These are phyloP conservation scores for Berghia stephanieae DNA, from an alignment of 1,140 invertebrate genomes.

Conservation along the genomic window DNA sequence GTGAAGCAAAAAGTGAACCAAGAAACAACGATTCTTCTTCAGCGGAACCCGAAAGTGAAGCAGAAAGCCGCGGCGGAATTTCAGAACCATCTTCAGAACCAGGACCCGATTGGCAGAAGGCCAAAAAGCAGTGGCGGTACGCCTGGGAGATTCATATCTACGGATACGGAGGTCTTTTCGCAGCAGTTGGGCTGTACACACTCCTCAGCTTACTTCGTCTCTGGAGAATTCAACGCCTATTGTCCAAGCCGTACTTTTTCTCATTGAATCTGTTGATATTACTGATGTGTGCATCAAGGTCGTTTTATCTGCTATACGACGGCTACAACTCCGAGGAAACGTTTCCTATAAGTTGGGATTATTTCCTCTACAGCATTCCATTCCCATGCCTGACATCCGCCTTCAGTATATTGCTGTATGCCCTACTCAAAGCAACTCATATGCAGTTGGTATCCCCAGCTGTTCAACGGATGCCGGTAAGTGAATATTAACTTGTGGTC, in stretches of 20 bases:
- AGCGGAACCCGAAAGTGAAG: no score
- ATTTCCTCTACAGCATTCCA: constrained; percentile 74
- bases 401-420: constrained; percentile 85
- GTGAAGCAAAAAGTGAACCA: no score
- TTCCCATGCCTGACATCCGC: constrained; percentile 82
- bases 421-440: constrained; percentile 77
- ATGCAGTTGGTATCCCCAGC: constrained; percentile 57
- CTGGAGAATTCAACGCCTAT: constrained; percentile 48
- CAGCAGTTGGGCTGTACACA: constrained; percentile 81
- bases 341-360: constrained; percentile 80
- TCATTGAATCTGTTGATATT: constrained; percentile 83
- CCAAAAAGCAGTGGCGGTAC: constrained; percentile 70
- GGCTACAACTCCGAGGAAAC: constrained; percentile 85
- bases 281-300: constrained; percentile 80
- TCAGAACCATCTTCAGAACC: constrained; percentile 44
- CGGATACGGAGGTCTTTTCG: constrained; percentile 82
- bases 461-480: constrained; percentile 71
- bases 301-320: constrained; percentile 88
- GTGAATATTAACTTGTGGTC: no score
- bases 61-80: no score
- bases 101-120: constrained; percentile 53
- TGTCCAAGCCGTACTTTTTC: constrained; percentile 78
- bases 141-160: constrained; percentile 92
- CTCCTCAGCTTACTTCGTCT: constrained; percentile 68
- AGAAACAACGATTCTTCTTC: no score